Base-by-base conservation (phyloP, 2,113 vertebrate species). In the Alligator mississippiensis region DNA sequence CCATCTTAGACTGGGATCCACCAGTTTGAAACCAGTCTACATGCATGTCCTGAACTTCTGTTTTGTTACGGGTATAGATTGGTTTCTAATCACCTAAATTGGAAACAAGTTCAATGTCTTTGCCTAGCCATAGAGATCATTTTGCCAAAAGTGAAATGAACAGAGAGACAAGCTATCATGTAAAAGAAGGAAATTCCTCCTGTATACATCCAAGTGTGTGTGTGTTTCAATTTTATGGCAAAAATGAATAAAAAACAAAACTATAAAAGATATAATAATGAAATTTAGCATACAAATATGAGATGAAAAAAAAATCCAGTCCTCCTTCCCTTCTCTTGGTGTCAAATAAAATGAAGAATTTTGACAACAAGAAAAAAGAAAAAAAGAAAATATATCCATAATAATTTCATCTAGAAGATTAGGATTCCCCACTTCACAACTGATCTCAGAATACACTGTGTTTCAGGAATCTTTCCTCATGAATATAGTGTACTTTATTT, bases 391-490 rank as follows among this genome's bases (percentile, higher is more conserved):
- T 21, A 3, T 84, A 84, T 21, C 16, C 75, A 13, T 12, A 77
- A 12, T 3, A 19, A 47, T 12, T 62, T 87, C 60, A 14, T 72
- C 59, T 3, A 54, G 72, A 28, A 18, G 70, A 9, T 63, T 6
- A 47, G 72, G 90, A 88, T 59, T 77, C 25, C 82, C 38, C 38
- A 38, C 38, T 38, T 38, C 38, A 38, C 3, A 34, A 24, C 21
- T 5, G 0, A 21, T 90, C 21, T 21, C 28, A 54, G 6, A 79
- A 17, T 34, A 3, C 1, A n/a, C 14, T 14, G 24, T 80, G 3
- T 38, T 66, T 80, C 74, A 4, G 9, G 87, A 94, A 64, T 54
- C 84, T 92, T 90, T 84, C 17, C 77, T 58, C 25, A n/a, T 77
- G 57, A 57, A n/a, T 58, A 11, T 55, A 57, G 28, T 66, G 17